phyloP scores from a whole-genome alignment of 2,888 invertebrate genomes.

The Cordilura impudica region DNA sequence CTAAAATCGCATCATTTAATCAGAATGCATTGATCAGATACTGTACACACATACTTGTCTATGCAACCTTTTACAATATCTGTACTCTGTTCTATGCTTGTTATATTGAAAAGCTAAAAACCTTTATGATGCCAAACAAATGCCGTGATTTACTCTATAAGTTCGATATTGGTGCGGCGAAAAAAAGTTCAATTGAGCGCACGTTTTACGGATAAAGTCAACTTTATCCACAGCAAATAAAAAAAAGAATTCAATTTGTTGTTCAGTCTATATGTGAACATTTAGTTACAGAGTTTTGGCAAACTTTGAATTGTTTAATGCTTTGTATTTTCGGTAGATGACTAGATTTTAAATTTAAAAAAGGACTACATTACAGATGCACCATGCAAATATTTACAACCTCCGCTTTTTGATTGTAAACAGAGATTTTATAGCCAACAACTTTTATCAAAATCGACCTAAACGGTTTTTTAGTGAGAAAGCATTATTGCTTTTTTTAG shows the following conservation, averaged over 20 bases:
- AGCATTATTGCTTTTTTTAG: too few species aligned
- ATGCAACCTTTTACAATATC: background rate
- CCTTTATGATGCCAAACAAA: slow-evolving; percentile 56
- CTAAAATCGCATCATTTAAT: too few species aligned
- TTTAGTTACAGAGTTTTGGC: slow-evolving; percentile 10
- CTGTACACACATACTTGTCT: too few species aligned
- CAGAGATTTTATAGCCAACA: too few species aligned
- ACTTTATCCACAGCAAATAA: slow-evolving; percentile 46
- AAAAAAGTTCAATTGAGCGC: slow-evolving; percentile 60
- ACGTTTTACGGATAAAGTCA: slow-evolving; percentile 59
- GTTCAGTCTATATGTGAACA: slow-evolving; percentile 36
- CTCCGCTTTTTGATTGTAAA: too few species aligned
- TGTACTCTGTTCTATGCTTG: background rate
- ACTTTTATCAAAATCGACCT: too few species aligned
- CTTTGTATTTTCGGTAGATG: too few species aligned
- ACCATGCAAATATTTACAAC: too few species aligned
- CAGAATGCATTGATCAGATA: too few species aligned
- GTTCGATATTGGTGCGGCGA: slow-evolving; percentile 52
- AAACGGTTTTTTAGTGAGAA: too few species aligned
- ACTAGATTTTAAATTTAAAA: too few species aligned
- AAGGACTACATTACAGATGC: too few species aligned
- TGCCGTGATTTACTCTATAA: slow-evolving; percentile 55
- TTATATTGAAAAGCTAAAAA: background rate
- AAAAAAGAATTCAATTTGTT: slow-evolving; percentile 52
- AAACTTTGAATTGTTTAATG: slow-evolving; percentile 2